Base-by-base conservation (phyloP, 2,797 vertebrate species). In the Megaceryle alcyon region DNA sequence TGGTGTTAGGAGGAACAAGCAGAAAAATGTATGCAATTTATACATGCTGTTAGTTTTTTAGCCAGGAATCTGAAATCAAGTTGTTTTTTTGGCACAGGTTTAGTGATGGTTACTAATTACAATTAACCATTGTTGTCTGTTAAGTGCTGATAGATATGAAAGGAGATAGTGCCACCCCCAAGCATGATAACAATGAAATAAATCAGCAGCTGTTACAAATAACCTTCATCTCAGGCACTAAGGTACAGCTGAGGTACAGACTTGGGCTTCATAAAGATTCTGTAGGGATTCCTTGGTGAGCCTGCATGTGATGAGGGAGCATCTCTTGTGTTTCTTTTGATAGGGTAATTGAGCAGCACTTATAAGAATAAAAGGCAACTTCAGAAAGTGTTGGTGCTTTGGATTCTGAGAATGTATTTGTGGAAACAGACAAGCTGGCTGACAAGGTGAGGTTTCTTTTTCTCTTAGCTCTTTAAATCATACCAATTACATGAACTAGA, bases 251-350 rank as follows among this genome's bases (percentile, higher is more conserved):
- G 53, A 83, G 18, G 33, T 53, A 35, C 25, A 61, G n/a, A 73
- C 10, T 43, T 31, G 19, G 25, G 8, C 26, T 81, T 79, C 59
- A 48, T 65, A 28, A 89, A 61, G 23, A 15, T 21, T 14, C 20
- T 49, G 17, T 7, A 22, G 56, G 10, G 4, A 60, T 16, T 9
- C 14, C 25, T 48, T 15, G 14, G 35, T 43, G 39, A 69, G 49
- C 3, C 4, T 5, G 18, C 13, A 8, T 26, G 25, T 7, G 4
- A 3, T 66, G 23, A 33, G 16, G 17, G 10, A 44, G 9, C 1
- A 14, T 12, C 3, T 1, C 1, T 59, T 0, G 0, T 2, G 0
- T 8, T 60, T 78, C 3, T 78, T 9, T 33, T 72, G 8, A 4
- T 56, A 18, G n/a, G n/a, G 3, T 35, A 31, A 23, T 54, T 69